Evolutionary conservation across 92 coral and sea anemone species (phyloP).

Genomic region (Paragorgia papillata): DNA sequence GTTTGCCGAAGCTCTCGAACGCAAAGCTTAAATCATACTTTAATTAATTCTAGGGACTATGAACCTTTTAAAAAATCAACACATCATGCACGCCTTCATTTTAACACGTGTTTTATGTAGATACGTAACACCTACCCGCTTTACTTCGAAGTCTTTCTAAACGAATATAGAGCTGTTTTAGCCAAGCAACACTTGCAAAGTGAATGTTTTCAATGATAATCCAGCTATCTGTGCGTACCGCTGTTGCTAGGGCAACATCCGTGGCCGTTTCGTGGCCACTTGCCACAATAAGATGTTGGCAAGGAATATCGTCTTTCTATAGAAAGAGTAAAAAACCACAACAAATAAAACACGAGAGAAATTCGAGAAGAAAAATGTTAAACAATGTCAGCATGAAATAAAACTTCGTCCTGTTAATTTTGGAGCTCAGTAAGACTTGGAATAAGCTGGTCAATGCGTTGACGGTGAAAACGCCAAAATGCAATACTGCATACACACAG

Average conservation of each 20-base stretch:
- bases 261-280: slow-evolving; percentile 81
- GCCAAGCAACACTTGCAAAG: slow-evolving; percentile 77
- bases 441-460: no score
- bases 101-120: no score
- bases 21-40: no score
- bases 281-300: slow-evolving; percentile 83
- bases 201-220: slow-evolving; percentile 87
- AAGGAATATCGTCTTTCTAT: slow-evolving; percentile 75
- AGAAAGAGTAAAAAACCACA: not conserved
- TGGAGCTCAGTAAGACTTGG: no score
- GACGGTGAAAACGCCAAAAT: no score
- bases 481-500: no score
- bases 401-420: no score
- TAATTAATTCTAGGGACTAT: no score
- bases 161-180: slow-evolving; percentile 85
- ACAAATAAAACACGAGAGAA: not conserved
- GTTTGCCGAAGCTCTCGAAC: no score
- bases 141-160: slow-evolving; percentile 83
- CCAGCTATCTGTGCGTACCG: slow-evolving; percentile 95
- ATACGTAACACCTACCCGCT: slow-evolving; percentile 63
- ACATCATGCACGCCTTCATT: no score
- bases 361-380: no score
- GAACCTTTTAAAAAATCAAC: no score
- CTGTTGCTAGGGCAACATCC: slow-evolving; percentile 94
- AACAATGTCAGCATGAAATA: not conserved